Conservation (phyloP, 2,888 invertebrate species). For the Boloria selene region DNA sequence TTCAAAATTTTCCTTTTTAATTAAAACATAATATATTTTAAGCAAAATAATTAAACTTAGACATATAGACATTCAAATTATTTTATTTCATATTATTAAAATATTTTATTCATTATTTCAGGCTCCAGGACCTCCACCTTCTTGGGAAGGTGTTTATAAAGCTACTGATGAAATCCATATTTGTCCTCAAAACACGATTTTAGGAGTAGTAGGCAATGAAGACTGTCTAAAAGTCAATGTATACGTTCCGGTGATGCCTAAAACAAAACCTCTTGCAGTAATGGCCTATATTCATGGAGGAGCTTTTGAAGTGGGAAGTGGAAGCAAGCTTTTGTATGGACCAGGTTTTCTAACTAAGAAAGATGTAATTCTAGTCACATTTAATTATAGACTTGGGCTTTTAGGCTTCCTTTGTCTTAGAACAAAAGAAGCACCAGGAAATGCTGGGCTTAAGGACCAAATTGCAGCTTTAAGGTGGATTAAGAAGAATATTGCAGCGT, state of each 20-base stretch:
- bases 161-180: conserved; percentile 61
- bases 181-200: conserved; percentile 57
- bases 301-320: conserved; percentile 67
- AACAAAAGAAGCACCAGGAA: conserved; percentile 72
- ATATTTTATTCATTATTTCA: conserved; percentile 44
- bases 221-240: conserved; percentile 71
- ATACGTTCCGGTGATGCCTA: conserved; percentile 56
- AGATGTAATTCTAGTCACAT: conserved; percentile 67
- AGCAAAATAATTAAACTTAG: no score
- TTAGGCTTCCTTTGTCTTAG: conserved; percentile 70
- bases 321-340: conserved; percentile 64
- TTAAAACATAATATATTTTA: no score
- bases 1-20: no score
- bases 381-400: conserved; percentile 71
- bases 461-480: conserved; percentile 74
- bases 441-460: conserved; percentile 73
- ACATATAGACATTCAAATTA: no score
- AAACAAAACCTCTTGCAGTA: conserved; percentile 56
- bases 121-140: conserved; percentile 68
- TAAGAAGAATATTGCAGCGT: conserved; percentile 68
- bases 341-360: conserved; percentile 67
- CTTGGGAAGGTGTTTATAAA: conserved; percentile 67
- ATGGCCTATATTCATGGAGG: conserved; percentile 76
- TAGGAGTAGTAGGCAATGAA: conserved; percentile 60
- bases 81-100: not conserved